Evolutionary conservation across 2,888 invertebrate species (phyloP).

Genomic region (Cheilosia variabilis): DNA sequence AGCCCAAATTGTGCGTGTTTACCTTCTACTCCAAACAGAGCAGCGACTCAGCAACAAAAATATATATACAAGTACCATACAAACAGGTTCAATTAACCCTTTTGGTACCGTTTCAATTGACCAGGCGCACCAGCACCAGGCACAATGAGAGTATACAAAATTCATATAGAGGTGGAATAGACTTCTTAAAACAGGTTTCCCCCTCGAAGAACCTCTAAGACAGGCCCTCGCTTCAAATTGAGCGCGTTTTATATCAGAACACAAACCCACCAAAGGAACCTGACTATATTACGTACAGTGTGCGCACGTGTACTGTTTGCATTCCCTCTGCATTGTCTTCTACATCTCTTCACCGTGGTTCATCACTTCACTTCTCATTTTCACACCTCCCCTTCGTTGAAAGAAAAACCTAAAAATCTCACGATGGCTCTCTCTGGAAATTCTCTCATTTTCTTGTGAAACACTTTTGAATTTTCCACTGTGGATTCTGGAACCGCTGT

Average conservation of each 20-base stretch:
- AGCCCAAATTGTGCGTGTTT: conserved; percentile 56
- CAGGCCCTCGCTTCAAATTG: conserved; percentile 24
- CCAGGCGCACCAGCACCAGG: conserved; percentile 54
- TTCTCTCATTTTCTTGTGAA: conserved; percentile 16
- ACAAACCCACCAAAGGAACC: not conserved
- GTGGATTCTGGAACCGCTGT: conserved; percentile 68
- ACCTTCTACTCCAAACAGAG: conserved; percentile 51
- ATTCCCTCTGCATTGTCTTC: conserved; percentile 9
- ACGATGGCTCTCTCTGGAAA: not conserved
- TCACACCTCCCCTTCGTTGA: conserved; percentile 40
- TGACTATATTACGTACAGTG: conserved; percentile 18
- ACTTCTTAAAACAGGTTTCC: conserved; percentile 56
- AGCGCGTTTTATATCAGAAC: conserved; percentile 38
- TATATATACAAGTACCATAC: no score
- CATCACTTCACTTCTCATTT: conserved; percentile 48
- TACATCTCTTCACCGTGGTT: conserved; percentile 7
- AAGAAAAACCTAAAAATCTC: not conserved
- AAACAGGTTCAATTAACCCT: conserved; percentile 68
- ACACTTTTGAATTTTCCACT: conserved; percentile 27
- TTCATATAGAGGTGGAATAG: conserved; percentile 12
- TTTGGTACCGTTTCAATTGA: conserved; percentile 64
- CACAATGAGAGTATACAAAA: conserved; percentile 50
- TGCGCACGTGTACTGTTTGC: conserved; percentile 66
- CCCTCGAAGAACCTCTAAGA: conserved; percentile 3
- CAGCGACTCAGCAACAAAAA: conserved; percentile 8